Evolutionary conservation across 1,140 invertebrate species (phyloP), one percentile per base, ranked within the genome.

Genomic region (Apocrypta bakeri): DNA sequence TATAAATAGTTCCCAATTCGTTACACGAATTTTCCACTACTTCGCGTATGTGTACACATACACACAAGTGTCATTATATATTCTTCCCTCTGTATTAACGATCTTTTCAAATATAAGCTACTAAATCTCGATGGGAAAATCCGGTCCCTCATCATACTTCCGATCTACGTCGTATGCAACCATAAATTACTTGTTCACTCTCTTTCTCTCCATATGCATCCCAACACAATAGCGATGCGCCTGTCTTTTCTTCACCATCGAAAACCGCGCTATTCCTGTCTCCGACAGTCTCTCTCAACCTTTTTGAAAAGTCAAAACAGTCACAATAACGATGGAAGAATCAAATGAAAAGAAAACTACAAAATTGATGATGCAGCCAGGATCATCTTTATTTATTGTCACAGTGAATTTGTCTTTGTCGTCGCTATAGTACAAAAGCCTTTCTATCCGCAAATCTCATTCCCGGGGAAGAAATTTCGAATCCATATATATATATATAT

Each of bases 331-430:
- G 40, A 7, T 12, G 7, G 40, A 56, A n/a, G 21, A 14, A n/a
- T 4, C 0, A 56, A n/a, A 56, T 12, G n/a, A 66, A 66, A 71
- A 29, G 33, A 37, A 9, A 37, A 37, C 33, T 2, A 9, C 17
- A 8, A 37, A 37, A 71, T 37, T 71, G 29, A 71, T 71, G 68
- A 71, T 7, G 27, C 63, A 9, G n/a, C 25, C 6, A 27, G 21
- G 33, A n/a, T 12, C 24, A 11, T 71, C 68, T 37, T 37, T 37
- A 71, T 71, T 71, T 71, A 29, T 71, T n/a, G 25, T 9, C 25
- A 27, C 66, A 24, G 27, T 31, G 31, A 71, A 29, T 37, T 71
- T 33, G 68, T 29, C 68, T 71, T 71, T 71, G 68, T 71, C 27
- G 31, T 29, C 63, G 24, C 63, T 6, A 1, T n/a, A n/a, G 48